Percentiles rank a stretch among this genome's conserved stretches.
Conservation (phyloP, 2,888 invertebrate species). For the Zygothrica quintamaculata region DNA sequence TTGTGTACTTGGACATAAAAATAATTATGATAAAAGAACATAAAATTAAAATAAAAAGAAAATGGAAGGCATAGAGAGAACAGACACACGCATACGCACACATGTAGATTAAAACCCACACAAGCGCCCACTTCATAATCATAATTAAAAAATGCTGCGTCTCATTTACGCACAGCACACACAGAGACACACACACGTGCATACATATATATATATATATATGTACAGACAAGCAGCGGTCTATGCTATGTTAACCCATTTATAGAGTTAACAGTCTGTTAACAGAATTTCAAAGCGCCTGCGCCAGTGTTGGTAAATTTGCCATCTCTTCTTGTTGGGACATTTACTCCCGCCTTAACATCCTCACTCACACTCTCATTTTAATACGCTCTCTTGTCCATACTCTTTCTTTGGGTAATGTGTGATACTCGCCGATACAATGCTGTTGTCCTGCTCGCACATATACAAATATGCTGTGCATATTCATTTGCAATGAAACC, state of each 20-base stretch:
- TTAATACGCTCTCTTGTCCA: too few relatives aligned
- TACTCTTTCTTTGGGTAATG: neutral
- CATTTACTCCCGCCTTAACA: constrained; percentile 49
- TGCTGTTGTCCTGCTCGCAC: constrained; percentile 55
- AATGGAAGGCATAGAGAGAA: constrained; percentile 41
- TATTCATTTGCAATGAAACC: constrained; percentile 46
- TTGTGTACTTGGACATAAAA: constrained; percentile 22
- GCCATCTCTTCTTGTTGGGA: constrained; percentile 44
- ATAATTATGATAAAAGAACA: constrained; percentile 33
- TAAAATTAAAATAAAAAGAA: too few relatives aligned
- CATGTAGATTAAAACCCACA: constrained; percentile 13
- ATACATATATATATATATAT: neutral
- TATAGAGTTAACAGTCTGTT: constrained; percentile 32
- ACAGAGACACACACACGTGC: constrained; percentile 12
- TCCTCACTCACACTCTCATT: constrained; percentile 23
- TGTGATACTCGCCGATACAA: too few relatives aligned
- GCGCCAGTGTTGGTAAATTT: constrained; percentile 41
- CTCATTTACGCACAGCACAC: constrained; percentile 21
- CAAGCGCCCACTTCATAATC: constrained; percentile 57
- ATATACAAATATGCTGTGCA: constrained; percentile 36
- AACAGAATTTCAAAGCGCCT: constrained; percentile 36
- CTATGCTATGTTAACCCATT: constrained; percentile 31
- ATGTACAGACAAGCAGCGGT: constrained; percentile 4
- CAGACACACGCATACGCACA: constrained; percentile 6
- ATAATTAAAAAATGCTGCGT: constrained; percentile 59